Evolutionary conservation across 2,113 vertebrate genomes (phyloP).

Genomic region (Dendropsophus ebraccatus): DNA sequence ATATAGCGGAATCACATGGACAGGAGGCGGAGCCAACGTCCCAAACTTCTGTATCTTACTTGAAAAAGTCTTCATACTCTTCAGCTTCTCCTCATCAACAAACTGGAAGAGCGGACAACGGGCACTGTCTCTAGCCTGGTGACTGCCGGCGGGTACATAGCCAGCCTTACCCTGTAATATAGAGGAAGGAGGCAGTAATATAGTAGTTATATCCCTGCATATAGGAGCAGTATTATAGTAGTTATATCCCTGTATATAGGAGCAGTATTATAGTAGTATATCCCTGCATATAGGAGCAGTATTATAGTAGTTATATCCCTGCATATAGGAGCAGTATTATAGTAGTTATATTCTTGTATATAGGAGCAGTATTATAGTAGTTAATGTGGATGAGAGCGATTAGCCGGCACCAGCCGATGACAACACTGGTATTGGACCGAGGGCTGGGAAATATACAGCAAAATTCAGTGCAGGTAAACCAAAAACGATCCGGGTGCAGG

Average conservation of each 20-base stretch:
- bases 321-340: too few species aligned
- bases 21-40: too few species aligned
- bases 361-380: too few species aligned
- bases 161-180: slow-evolving; percentile 74
- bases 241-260: background rate
- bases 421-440: too few species aligned
- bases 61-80: slow-evolving; percentile 74
- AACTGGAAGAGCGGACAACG: slow-evolving; percentile 71
- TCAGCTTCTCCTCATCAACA: slow-evolving; percentile 76
- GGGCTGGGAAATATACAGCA: too few species aligned
- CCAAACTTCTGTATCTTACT: too few species aligned
- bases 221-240: background rate
- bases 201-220: background rate
- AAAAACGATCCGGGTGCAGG: too few species aligned
- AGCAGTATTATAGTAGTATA: too few species aligned
- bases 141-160: slow-evolving; percentile 72
- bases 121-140: slow-evolving; percentile 74
- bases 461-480: too few species aligned
- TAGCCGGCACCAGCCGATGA: too few species aligned
- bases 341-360: background rate
- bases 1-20: too few species aligned
- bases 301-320: background rate
- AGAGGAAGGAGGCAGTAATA: background rate
- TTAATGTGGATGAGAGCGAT: too few species aligned
- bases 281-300: background rate